A percentile compares a stretch with the other conserved stretches of the same genome.
Evolutionary conservation across 2,797 vertebrate genomes (phyloP).

Genomic region (Hipposideros larvatus): DNA sequence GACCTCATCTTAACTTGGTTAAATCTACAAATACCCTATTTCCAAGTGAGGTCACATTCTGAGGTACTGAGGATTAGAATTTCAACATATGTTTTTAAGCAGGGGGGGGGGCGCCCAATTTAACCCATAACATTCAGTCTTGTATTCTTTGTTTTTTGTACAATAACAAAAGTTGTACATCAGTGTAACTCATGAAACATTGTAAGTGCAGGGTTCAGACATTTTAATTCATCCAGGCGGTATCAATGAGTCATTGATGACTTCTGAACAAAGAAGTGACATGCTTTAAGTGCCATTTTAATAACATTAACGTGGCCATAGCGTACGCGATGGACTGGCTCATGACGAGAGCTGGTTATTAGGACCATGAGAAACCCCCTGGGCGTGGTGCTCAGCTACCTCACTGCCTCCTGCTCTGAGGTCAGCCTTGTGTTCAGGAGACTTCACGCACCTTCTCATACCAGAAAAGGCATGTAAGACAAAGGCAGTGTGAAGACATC

Average conservation of each 20-base stretch:
- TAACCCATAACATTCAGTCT: not conserved
- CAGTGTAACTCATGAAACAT: not conserved
- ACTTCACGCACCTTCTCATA: not conserved
- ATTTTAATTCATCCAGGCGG: not conserved
- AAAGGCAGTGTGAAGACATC: not conserved
- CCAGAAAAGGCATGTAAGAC: not conserved
- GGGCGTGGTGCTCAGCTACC: not conserved
- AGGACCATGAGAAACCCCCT: slow-evolving; percentile 35
- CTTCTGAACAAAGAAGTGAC: slow-evolving; percentile 52
- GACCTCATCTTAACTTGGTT: not conserved
- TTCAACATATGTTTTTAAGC: not conserved
- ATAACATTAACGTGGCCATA: slow-evolving; percentile 9
- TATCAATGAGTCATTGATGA: not conserved
- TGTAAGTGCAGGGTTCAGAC: not conserved
- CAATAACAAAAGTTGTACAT: not conserved
- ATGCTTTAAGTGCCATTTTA: slow-evolving; percentile 54
- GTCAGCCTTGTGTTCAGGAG: not conserved
- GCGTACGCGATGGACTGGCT: not conserved
- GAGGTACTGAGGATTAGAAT: not conserved
- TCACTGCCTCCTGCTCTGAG: not conserved
- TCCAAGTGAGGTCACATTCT: not conserved
- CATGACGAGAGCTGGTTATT: slow-evolving; percentile 8
- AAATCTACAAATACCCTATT: not conserved
- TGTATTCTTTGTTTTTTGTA: not conserved
- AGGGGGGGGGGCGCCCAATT: not conserved